Percentiles rank a stretch among this genome's conserved stretches.
Conservation (phyloP, 2,888 invertebrate species). For the Drosophila greeni region DNA sequence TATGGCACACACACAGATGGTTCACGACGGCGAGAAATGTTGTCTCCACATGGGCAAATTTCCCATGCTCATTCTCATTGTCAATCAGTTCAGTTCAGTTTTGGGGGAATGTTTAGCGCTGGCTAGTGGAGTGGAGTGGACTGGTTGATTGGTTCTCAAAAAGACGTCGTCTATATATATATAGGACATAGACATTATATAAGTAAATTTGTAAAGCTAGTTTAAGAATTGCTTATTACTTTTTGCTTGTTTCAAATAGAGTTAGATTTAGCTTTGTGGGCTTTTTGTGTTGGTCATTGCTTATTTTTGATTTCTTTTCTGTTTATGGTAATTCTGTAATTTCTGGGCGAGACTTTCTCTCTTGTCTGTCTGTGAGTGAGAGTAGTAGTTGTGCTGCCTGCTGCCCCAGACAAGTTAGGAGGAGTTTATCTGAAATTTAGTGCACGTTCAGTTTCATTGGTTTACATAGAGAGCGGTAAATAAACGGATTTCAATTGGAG, state of each 20-base stretch:
- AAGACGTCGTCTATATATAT: slow-evolving; percentile 46
- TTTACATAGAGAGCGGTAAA: slow-evolving; percentile 51
- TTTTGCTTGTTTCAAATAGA: slow-evolving; percentile 44
- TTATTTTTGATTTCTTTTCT: slow-evolving; percentile 30
- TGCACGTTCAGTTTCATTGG: slow-evolving; percentile 78
- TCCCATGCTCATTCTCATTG: slow-evolving; percentile 50
- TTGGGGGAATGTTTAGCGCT: slow-evolving; percentile 63
- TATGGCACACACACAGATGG: slow-evolving; percentile 45
- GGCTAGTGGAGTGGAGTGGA: slow-evolving; percentile 63
- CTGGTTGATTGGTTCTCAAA: slow-evolving; percentile 55
- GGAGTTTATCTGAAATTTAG: slow-evolving; percentile 79
- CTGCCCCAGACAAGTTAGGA: slow-evolving; percentile 77
- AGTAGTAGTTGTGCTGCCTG: slow-evolving; percentile 69
- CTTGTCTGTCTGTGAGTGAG: slow-evolving; percentile 71
- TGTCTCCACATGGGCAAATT: slow-evolving; percentile 63
- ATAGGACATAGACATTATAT: slow-evolving; percentile 45
- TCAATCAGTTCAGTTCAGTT: slow-evolving; percentile 40
- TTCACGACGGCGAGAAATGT: slow-evolving; percentile 65
- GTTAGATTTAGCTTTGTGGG: slow-evolving; percentile 26
- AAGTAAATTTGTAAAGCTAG: slow-evolving; percentile 41
- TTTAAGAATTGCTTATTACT: slow-evolving; percentile 57
- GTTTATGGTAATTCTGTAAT: slow-evolving; percentile 43
- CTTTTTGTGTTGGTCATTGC: slow-evolving; percentile 55
- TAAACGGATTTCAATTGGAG: slow-evolving; percentile 48
- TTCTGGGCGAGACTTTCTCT: slow-evolving; percentile 53